phyloP scores from a whole-genome alignment of 1,140 invertebrate species.

The Cepaea nemoralis region DNA sequence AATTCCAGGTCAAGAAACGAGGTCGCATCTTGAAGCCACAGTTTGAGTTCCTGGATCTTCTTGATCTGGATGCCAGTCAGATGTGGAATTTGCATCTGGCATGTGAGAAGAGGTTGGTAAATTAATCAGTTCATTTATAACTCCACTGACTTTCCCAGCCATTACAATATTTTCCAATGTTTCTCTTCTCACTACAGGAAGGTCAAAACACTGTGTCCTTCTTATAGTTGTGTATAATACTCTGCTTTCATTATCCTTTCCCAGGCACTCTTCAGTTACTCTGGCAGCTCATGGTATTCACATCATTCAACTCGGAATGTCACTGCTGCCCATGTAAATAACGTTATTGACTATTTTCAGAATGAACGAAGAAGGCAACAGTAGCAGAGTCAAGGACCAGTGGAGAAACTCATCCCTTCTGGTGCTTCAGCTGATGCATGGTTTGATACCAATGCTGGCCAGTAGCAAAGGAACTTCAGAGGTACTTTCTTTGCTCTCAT shows the following conservation, averaged over 20 bases:
- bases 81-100: conserved; percentile 61
- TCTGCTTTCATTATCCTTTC: no score
- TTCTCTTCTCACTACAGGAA: no score
- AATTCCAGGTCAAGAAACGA: conserved; percentile 45
- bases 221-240: no score
- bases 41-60: conserved; percentile 59
- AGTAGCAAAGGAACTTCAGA: conserved; percentile 53
- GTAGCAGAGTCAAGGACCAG: conserved; percentile 42
- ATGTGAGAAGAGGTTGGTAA: conserved; percentile 50
- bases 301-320: no score
- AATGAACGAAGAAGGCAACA: neutral
- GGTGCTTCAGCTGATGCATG: conserved; percentile 58
- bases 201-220: no score
- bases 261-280: no score
- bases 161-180: no score
- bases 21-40: conserved; percentile 44
- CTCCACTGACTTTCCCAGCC: no score
- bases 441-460: conserved; percentile 59
- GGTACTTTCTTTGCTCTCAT: no score
- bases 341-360: neutral
- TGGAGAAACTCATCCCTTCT: conserved; percentile 56
- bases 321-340: no score
- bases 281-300: no score
- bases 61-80: conserved; percentile 55
- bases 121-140: no score